A percentile compares a stretch with the other conserved stretches of the same genome.
Conservation (phyloP, 2,797 vertebrate genomes). For the Argyrosomus regius region DNA sequence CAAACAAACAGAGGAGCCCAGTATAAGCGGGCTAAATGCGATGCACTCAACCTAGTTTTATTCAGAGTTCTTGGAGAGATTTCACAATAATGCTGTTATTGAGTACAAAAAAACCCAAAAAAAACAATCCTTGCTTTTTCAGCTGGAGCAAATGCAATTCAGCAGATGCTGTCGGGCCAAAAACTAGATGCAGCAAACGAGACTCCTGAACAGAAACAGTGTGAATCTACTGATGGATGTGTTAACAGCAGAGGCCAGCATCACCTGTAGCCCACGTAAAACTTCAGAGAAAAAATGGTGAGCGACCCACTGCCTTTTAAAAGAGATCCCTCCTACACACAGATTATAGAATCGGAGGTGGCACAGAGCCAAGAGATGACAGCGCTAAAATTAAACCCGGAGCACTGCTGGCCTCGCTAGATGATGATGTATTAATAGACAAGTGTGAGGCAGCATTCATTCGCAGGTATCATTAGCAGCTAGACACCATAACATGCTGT, state of each 20-base stretch:
- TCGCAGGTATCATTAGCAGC: constrained; percentile 63
- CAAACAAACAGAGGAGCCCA: constrained; percentile 54
- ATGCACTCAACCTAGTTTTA: constrained; percentile 24
- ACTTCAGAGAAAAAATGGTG: constrained; percentile 30
- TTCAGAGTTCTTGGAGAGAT: constrained; percentile 21
- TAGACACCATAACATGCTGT: constrained; percentile 29
- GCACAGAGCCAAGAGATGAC: constrained; percentile 76
- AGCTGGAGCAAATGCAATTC: constrained; percentile 38
- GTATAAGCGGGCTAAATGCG: constrained; percentile 15
- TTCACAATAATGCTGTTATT: constrained; percentile 22
- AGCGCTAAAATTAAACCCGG: constrained; percentile 80
- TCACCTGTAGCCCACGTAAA: constrained; percentile 59
- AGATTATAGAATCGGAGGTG: constrained; percentile 73
- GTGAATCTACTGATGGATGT: constrained; percentile 31
- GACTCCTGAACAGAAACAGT: neutral
- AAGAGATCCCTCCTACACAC: constrained; percentile 60
- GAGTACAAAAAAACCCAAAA: neutral
- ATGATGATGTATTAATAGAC: constrained; percentile 81
- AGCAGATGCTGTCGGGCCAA: constrained; percentile 23
- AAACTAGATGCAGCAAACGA: constrained; percentile 17
- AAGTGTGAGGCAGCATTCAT: constrained; percentile 71
- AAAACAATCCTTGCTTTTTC: constrained; percentile 27
- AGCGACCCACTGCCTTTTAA: constrained; percentile 58
- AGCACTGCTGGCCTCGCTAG: constrained; percentile 62
- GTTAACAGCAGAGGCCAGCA: constrained; percentile 31